Conservation (phyloP, 2,113 vertebrate species). For the Zosterops japonicus region DNA sequence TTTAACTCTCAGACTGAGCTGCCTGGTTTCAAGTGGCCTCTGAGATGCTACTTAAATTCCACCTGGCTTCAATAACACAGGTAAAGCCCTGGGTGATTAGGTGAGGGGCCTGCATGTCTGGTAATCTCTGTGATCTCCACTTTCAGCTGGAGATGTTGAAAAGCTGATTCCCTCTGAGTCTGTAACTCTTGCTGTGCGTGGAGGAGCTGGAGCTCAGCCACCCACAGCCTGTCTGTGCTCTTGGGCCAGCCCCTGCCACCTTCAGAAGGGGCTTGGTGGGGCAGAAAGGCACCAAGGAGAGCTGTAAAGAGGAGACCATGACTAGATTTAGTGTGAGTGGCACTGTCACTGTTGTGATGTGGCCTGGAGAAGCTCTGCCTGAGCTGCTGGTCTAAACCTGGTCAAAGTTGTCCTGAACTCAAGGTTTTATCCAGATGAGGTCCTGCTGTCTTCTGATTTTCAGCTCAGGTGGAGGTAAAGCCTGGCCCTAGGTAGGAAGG, state of each 20-base stretch:
- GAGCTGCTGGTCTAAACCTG: not conserved
- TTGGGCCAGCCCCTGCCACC: not conserved
- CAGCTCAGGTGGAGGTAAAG: not conserved
- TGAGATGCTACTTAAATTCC: conserved; percentile 30
- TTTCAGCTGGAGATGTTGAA: not conserved
- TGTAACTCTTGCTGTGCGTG: not conserved
- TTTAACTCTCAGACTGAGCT: not conserved
- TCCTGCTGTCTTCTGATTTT: not conserved
- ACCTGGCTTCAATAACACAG: not conserved
- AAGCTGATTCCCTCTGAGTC: not conserved
- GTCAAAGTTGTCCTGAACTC: not conserved
- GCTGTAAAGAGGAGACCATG: not conserved
- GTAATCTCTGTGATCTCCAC: not conserved
- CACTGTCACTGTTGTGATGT: not conserved
- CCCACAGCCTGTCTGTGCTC: not conserved
- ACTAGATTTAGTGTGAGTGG: not conserved
- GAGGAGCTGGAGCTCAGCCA: not conserved
- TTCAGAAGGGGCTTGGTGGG: not conserved
- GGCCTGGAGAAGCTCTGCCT: not conserved
- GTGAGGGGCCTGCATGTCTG: not conserved
- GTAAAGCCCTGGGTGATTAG: not conserved
- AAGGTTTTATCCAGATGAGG: not conserved
- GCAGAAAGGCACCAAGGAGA: not conserved
- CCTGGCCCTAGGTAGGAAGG: not conserved
- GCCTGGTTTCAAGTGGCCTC: conserved; percentile 5